Percentiles rank a stretch among this genome's conserved stretches.
These are phyloP conservation scores for Hystrix brachyura DNA, from an alignment of 2,113 vertebrate genomes.

Conservation along the genomic window DNA sequence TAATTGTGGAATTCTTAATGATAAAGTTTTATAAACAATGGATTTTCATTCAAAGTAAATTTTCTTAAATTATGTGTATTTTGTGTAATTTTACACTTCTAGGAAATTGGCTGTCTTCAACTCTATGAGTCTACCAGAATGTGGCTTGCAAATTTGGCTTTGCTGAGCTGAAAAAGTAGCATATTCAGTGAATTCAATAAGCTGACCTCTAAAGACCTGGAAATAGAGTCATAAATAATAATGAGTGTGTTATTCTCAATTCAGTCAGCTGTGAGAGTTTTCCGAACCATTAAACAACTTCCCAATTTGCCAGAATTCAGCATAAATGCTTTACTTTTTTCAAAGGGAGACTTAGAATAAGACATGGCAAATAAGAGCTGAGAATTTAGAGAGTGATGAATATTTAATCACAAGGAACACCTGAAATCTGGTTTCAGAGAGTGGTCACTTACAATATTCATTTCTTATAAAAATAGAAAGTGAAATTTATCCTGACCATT, in stretches of 20 bases:
- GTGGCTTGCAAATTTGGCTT: conserved; percentile 45
- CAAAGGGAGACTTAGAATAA: conserved; percentile 35
- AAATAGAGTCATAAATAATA: conserved; percentile 82
- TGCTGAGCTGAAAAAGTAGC: conserved; percentile 59
- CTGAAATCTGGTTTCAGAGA: background rate
- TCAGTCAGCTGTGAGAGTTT: conserved; percentile 70
- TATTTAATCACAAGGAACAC: conserved; percentile 51
- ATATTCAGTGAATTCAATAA: conserved; percentile 75
- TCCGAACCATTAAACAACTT: conserved; percentile 81
- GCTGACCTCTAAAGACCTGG: conserved; percentile 68
- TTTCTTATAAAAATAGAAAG: conserved; percentile 47
- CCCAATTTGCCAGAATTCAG: conserved; percentile 71
- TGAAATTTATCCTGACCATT: background rate
- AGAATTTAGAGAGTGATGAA: conserved; percentile 44
- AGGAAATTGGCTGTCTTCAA: background rate
- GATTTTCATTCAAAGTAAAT: conserved; percentile 24
- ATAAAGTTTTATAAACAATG: background rate
- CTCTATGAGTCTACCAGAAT: background rate
- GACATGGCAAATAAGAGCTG: conserved; percentile 24
- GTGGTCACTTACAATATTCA: conserved; percentile 18
- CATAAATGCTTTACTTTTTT: conserved; percentile 51
- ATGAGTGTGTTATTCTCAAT: conserved; percentile 72
- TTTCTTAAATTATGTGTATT: conserved; percentile 5
- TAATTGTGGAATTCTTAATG: background rate
- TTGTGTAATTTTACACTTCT: background rate